Percentiles rank a stretch among this genome's conserved stretches.
These are phyloP conservation scores for Pagetopsis macropterus DNA, from an alignment of 2,797 vertebrate genomes.

Conservation along the genomic window DNA sequence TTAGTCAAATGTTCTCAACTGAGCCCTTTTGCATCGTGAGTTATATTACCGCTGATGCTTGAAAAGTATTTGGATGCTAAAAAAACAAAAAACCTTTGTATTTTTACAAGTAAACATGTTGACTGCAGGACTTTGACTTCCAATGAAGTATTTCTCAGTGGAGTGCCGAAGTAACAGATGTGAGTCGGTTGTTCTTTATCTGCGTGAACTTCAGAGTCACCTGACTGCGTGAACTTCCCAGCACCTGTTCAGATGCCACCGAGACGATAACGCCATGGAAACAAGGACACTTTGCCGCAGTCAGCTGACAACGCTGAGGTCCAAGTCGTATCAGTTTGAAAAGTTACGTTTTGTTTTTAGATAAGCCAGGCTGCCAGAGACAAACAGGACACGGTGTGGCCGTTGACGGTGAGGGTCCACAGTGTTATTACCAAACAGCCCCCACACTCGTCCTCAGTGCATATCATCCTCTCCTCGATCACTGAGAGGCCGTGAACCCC, in stretches of 20 bases:
- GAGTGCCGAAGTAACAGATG: no score
- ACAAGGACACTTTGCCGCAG: not conserved
- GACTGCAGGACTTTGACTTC: not conserved
- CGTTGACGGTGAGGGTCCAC: not conserved
- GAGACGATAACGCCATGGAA: not conserved
- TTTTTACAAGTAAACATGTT: no score
- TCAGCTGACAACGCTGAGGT: not conserved
- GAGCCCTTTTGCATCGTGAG: no score
- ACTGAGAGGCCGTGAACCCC: not conserved
- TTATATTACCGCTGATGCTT: not conserved
- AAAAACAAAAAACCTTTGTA: no score
- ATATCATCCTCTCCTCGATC: not conserved
- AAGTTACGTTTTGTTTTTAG: not conserved
- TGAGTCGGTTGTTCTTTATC: no score
- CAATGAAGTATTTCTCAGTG: not conserved
- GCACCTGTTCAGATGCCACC: not conserved
- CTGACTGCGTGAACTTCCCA: slow-evolving; percentile 17
- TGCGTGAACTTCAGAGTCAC: not conserved
- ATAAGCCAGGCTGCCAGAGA: not conserved
- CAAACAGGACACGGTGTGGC: not conserved
- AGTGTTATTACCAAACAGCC: not conserved
- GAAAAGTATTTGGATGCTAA: no score
- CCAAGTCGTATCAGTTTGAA: not conserved
- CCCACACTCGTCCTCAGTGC: not conserved
- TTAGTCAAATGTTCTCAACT: no score